These are phyloP conservation scores for Chirona hameri DNA, from an alignment of 2,888 invertebrate genomes.

Conservation along the genomic window DNA sequence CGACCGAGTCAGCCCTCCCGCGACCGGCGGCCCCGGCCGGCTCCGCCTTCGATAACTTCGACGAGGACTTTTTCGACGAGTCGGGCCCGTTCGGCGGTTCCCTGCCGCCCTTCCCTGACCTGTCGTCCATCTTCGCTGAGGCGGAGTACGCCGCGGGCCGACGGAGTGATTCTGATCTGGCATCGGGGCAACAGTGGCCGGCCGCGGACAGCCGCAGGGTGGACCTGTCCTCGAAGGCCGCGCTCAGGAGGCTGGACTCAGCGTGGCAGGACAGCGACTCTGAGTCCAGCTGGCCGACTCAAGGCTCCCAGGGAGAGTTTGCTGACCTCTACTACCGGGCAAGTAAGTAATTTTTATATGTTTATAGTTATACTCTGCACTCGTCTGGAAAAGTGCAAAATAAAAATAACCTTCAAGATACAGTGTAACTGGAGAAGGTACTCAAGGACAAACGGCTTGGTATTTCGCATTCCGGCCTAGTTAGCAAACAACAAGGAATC, in stretches of 20 bases:
- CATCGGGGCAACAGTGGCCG: neutral
- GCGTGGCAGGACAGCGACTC: neutral
- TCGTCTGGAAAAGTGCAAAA: too few species aligned
- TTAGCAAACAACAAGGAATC: too few species aligned
- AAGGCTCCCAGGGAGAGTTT: neutral
- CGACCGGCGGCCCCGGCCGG: neutral
- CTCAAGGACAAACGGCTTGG: too few species aligned
- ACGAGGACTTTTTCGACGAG: neutral
- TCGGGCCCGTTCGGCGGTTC: neutral
- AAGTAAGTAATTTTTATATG: neutral
- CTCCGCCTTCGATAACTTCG: neutral
- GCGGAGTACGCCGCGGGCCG: neutral
- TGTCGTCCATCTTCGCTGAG: constrained; percentile 5
- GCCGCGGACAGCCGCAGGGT: neutral
- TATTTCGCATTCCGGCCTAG: too few species aligned
- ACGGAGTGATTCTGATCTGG: neutral
- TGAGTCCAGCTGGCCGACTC: neutral
- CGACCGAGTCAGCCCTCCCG: neutral
- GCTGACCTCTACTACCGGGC: neutral
- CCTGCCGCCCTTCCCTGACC: constrained; percentile 23
- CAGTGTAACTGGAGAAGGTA: too few species aligned
- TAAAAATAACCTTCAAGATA: too few species aligned
- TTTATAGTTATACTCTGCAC: too few species aligned
- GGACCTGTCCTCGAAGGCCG: neutral
- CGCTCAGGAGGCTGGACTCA: neutral